Evolutionary conservation across 2,888 invertebrate species (phyloP).

Genomic region (Drosophila falleni): DNA sequence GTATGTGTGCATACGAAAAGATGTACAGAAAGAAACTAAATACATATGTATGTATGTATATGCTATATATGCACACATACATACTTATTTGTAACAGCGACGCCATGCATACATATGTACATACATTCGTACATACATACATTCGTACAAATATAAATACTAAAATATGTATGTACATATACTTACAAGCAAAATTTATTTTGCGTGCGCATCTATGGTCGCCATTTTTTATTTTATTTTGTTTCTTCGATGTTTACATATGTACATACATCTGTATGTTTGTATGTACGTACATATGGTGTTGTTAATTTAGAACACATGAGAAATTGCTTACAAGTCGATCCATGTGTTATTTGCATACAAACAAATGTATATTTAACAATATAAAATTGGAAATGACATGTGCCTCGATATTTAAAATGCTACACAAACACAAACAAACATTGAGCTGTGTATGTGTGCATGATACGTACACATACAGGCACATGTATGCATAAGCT

Average conservation of each 20-base stretch:
- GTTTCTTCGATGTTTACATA: slow-evolving; percentile 35
- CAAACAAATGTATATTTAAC: slow-evolving; percentile 13
- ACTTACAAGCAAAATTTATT: slow-evolving; percentile 58
- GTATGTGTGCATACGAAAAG: slow-evolving; percentile 1
- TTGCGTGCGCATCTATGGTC: slow-evolving; percentile 76
- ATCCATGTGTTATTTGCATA: not conserved
- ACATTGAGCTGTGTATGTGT: slow-evolving; percentile 7
- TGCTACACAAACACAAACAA: slow-evolving; percentile 32
- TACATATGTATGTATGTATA: slow-evolving; percentile 8
- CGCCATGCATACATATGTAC: slow-evolving; percentile 1
- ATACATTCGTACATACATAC: slow-evolving; percentile 21
- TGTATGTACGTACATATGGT: slow-evolving; percentile 11
- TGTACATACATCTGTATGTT: too few relatives aligned
- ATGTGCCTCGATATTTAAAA: slow-evolving; percentile 55
- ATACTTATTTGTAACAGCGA: not conserved
- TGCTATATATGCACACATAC: slow-evolving; percentile 21
- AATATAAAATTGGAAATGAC: slow-evolving; percentile 61
- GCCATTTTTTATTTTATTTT: slow-evolving; percentile 72
- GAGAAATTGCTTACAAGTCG: slow-evolving; percentile 33
- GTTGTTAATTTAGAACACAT: slow-evolving; percentile 42
- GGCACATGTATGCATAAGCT: slow-evolving; percentile 9
- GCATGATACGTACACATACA: slow-evolving; percentile 8
- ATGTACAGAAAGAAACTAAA: slow-evolving; percentile 9
- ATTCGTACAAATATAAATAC: slow-evolving; percentile 5
- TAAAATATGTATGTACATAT: not conserved